Evolutionary conservation across 2,113 vertebrate species (phyloP), one percentile per base, ranked within the genome.

Genomic region (Copsychus sechellarum): DNA sequence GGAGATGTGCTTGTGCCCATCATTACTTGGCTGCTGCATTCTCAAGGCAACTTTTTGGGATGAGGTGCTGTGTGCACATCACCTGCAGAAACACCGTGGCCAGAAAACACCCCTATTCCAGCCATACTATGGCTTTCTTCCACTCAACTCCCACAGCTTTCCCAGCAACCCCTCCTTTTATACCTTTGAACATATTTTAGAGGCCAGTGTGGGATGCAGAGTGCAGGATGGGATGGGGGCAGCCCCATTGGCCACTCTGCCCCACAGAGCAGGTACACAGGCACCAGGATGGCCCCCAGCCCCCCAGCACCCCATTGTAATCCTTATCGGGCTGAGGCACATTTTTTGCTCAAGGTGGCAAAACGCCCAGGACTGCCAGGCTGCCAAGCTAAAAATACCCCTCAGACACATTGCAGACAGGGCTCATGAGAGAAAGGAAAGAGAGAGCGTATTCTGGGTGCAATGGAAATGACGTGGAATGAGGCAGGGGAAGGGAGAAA

Each of bases 331-430:
- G 42, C 48, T 8, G 0, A 78, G 8, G 47, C 94, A 96, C 88
- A 74, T 94, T 88, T 84, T 93, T 95, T 2, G 3, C 45, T 92
- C 38, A 48, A 81, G 69, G 95, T 97, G 97, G 96, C 97, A 97
- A 85, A 76, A 83, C 1, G 96, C 96, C 97, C 96, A 81, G 86
- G 58, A 36, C 67, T 42, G 81, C 96, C 90, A 87, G 69, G 92
- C 92, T 86, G 88, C 93, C 90, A 92, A 95, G 72, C 93, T 95
- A 95, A 94, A 96, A 96, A 72, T 94, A 81, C 93, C 26, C 1
- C 65, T 79, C 81, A 82, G 81, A 92, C 90, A 81, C 78, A 23
- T 69, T 91, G 86, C 45, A 73, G 67, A 58, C 31, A 8, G 42
- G 25, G 48, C n/a, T 81, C 70, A 20, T 54, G 38, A 77, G 79